phyloP scores from a whole-genome alignment of 1,140 invertebrate genomes.

The Caenorhabditis briggsae region DNA sequence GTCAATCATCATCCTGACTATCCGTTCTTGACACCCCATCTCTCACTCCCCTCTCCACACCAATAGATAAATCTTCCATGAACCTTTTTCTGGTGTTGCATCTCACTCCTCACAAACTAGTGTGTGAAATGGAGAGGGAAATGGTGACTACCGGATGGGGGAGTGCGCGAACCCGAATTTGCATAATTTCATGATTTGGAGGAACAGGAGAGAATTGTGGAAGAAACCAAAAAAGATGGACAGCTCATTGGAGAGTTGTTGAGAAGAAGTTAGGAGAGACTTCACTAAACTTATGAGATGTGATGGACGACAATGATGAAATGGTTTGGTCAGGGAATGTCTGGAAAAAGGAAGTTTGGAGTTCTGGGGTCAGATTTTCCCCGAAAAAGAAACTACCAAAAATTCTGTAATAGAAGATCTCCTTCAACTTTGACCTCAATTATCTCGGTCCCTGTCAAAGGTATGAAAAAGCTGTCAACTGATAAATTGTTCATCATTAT shows the following conservation, averaged over 20 bases:
- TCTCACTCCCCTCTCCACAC: background rate
- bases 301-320: no score
- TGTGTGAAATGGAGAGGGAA: no score
- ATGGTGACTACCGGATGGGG: background rate
- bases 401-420: no score
- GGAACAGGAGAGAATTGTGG: background rate
- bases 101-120: background rate
- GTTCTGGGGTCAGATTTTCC: no score
- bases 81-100: conserved; percentile 35
- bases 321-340: no score
- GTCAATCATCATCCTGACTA: conserved; percentile 29
- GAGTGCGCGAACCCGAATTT: background rate
- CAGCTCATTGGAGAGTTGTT: conserved; percentile 35
- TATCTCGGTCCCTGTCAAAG: no score
- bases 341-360: no score
- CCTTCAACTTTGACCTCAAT: no score
- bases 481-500: no score
- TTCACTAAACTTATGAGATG: no score
- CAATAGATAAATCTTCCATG: conserved; percentile 35
- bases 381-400: no score
- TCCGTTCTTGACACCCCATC: background rate
- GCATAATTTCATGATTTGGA: conserved; percentile 43
- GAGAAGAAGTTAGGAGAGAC: background rate
- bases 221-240: conserved; percentile 15
- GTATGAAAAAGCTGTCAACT: no score